Evolutionary conservation across 2,797 vertebrate species (phyloP).

Genomic region (Coregonus sp.): DNA sequence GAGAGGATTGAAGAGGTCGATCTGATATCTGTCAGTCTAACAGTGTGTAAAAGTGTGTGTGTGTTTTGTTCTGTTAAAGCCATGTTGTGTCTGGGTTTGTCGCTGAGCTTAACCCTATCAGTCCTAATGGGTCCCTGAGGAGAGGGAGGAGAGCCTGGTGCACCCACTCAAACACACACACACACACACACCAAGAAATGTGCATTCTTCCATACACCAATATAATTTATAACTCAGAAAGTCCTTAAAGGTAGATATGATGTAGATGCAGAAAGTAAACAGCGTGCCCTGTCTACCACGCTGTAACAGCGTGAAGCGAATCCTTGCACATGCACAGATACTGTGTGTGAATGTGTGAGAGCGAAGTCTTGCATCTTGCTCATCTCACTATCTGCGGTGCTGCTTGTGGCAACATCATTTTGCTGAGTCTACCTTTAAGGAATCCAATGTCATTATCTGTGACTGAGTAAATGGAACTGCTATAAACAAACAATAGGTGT

Average conservation of each 20-base stretch:
- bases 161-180: constrained; percentile 17
- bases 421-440: too few relatives aligned
- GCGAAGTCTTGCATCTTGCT: too few relatives aligned
- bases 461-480: neutral
- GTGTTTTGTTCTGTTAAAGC: neutral
- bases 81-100: constrained; percentile 15
- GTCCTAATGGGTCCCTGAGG: constrained; percentile 12
- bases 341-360: too few relatives aligned
- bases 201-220: neutral
- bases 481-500: neutral
- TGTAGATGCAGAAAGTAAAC: too few relatives aligned
- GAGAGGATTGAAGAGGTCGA: neutral
- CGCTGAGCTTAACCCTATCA: constrained; percentile 12
- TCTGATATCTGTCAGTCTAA: neutral
- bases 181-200: neutral
- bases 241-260: neutral
- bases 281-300: too few relatives aligned
- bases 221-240: neutral
- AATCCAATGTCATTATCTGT: neutral
- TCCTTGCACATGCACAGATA: too few relatives aligned
- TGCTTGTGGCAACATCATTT: too few relatives aligned
- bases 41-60: constrained; percentile 4
- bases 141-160: neutral
- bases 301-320: too few relatives aligned
- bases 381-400: too few relatives aligned